Conservation (phyloP, 2,888 invertebrate species). For the Lapara coniferarum region DNA sequence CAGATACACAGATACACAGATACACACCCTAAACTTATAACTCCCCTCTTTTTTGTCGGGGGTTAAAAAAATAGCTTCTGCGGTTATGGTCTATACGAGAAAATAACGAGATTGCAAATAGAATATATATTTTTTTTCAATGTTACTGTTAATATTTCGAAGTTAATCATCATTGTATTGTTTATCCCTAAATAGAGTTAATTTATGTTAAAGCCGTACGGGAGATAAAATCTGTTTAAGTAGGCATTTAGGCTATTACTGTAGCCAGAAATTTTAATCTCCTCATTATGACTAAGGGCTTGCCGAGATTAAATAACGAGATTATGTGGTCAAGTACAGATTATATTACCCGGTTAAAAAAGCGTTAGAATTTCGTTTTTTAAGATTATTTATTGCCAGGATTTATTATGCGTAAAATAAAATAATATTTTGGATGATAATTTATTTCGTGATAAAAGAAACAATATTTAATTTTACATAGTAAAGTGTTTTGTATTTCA, state of each 20-base stretch:
- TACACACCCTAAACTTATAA: too few relatives aligned
- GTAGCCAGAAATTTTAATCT: constrained; percentile 70
- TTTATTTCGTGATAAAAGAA: background rate
- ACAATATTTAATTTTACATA: constrained; percentile 1
- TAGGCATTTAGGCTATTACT: constrained; percentile 60
- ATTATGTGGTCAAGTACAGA: constrained; percentile 49
- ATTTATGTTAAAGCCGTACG: constrained; percentile 44
- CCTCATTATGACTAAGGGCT: constrained; percentile 67
- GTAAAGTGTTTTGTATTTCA: background rate
- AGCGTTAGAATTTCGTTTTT: constrained; percentile 34
- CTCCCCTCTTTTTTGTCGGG: too few relatives aligned
- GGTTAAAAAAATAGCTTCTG: background rate
- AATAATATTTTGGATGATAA: constrained; percentile 2
- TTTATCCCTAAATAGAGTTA: constrained; percentile 28
- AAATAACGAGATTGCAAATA: background rate
- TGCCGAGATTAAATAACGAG: constrained; percentile 66
- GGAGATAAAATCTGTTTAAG: constrained; percentile 59
- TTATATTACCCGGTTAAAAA: constrained; percentile 43
- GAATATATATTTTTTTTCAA: background rate
- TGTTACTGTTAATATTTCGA: background rate
- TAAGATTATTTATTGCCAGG: constrained; percentile 31
- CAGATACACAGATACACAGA: too few relatives aligned
- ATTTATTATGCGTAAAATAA: constrained; percentile 25
- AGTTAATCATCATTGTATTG: background rate
- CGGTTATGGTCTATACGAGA: background rate